A percentile compares a stretch with the other conserved stretches of the same genome.
These are phyloP conservation scores for Spea hammondii DNA, from an alignment of 2,797 vertebrate genomes.

Conservation along the genomic window DNA sequence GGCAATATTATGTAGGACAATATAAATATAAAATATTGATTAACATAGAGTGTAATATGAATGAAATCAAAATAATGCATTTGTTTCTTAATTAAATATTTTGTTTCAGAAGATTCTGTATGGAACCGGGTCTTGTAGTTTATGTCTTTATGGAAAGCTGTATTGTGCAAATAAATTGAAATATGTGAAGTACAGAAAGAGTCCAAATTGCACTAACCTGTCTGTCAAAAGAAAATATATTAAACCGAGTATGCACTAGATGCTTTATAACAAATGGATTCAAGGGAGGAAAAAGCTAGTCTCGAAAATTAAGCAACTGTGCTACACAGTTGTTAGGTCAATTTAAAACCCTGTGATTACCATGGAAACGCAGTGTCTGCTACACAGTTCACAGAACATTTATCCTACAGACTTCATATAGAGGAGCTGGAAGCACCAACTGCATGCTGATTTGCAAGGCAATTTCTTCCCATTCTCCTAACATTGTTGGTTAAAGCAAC, in stretches of 20 bases:
- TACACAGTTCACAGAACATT: conserved; percentile 20
- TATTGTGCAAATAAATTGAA: background rate
- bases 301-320: conserved; percentile 16
- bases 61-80: too few relatives aligned
- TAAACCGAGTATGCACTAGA: conserved; percentile 49
- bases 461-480: conserved; percentile 30
- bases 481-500: conserved; percentile 1
- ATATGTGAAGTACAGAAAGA: background rate
- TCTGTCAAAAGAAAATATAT: conserved; percentile 17
- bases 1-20: too few relatives aligned
- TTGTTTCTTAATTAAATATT: too few relatives aligned
- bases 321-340: conserved; percentile 41
- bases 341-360: conserved; percentile 35
- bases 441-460: conserved; percentile 54
- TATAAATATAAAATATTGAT: too few relatives aligned
- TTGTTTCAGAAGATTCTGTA: too few relatives aligned
- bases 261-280: conserved; percentile 24
- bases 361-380: conserved; percentile 37
- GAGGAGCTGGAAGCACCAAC: conserved; percentile 51
- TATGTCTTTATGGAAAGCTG: background rate
- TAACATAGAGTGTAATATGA: too few relatives aligned
- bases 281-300: conserved; percentile 15
- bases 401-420: conserved; percentile 40
- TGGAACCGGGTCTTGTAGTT: background rate
- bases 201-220: background rate